Evolutionary conservation across 2,113 vertebrate genomes (phyloP).

Genomic region (Uria aalge): DNA sequence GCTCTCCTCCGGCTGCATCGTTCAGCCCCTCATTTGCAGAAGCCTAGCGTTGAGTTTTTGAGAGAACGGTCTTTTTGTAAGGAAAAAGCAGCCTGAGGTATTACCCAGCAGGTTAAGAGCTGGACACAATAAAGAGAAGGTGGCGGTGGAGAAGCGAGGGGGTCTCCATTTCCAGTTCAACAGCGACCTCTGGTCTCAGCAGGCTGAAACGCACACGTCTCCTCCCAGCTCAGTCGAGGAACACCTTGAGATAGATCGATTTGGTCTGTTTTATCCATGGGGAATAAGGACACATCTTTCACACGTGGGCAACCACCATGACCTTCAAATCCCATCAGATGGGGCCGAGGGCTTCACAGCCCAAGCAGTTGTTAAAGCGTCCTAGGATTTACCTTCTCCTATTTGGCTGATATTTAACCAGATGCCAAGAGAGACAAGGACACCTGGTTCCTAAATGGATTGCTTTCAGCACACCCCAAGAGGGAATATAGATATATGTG

Average conservation of each 20-base stretch:
- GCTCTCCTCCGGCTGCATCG: background rate
- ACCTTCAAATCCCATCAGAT: constrained; percentile 46
- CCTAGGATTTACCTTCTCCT: constrained; percentile 48
- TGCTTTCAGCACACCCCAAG: constrained; percentile 17
- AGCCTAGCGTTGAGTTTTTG: background rate
- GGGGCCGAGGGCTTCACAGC: background rate
- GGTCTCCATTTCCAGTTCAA: constrained; percentile 66
- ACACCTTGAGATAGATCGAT: background rate
- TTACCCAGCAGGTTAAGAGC: background rate
- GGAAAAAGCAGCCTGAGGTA: background rate
- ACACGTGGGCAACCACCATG: background rate
- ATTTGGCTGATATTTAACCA: constrained; percentile 53
- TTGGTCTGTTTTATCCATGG: background rate
- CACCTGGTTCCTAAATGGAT: constrained; percentile 43
- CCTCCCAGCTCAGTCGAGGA: background rate
- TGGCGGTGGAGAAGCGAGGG: background rate
- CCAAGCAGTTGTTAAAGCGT: background rate
- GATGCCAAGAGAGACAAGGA: constrained; percentile 50
- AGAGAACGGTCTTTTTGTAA: background rate
- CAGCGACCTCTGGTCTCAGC: constrained; percentile 69
- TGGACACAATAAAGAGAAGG: background rate
- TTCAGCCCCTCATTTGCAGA: background rate
- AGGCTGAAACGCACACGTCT: background rate
- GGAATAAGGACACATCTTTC: background rate
- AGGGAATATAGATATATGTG: constrained; percentile 3